Base-by-base conservation (phyloP, 2,888 invertebrate genomes). In the Meloe dianella region DNA sequence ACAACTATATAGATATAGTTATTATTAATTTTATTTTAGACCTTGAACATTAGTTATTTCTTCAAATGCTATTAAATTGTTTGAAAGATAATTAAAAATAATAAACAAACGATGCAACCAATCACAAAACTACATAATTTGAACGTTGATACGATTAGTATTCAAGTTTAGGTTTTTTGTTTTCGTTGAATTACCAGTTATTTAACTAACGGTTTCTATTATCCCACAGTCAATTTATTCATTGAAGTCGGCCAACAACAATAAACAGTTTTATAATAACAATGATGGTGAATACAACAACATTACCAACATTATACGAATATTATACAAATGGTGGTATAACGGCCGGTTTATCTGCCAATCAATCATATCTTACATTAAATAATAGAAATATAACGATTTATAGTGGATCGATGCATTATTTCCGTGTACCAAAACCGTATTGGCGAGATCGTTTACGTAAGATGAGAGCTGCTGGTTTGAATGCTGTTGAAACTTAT, bases 401-500 rank as follows among this genome's bases (percentile, higher is more conserved):
- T 20, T 82, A 83, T 66, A 84, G 84, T 67, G 89, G 88, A 14
- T 71, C 92, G 29, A 86, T 96, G 77, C 96, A 96, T 81, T 96
- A 96, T 83, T 96, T 95, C 80, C 89, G 96, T 3, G 86, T 93
- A 0, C 93, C 93, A 3, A 88, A 89, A 32, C 86, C 85, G 14
- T 91, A 91, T 77, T 96, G 96, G 96, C 86, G 90, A 60, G 91
- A 94, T 68, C 88, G 94, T 64, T 83, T 96, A 67, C 85, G 87
- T 61, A 93, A 93, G 80, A 84, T 94, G 75, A 87, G 91, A 78
- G 92, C 92, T 0, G 93, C 92, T 24, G 97, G 97, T 1, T 86
- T 96, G 14, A 96, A 96, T 83, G 88, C 94, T 2, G 89, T 97
- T 0, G 90, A 94, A 71, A 95, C 94, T 6, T 82, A 97, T 80